Base-by-base conservation (phyloP, 1,140 invertebrate genomes). In the Ceratina australensis region DNA sequence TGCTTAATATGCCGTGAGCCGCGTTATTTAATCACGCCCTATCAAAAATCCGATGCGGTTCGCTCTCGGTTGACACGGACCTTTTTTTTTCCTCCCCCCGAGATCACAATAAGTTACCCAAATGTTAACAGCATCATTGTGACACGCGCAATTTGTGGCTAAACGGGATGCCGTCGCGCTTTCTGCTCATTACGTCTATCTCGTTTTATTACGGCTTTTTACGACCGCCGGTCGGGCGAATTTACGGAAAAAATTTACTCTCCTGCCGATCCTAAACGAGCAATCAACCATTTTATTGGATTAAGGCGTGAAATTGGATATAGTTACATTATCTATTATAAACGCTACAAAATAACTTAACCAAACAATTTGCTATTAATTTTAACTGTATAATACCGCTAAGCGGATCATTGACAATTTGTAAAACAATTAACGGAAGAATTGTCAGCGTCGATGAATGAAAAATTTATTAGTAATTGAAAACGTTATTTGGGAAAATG, bases 101-200 rank as follows among this genome's bases (percentile, higher is more conserved):
- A 49, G 69, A 84, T 82, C 76, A 67, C 77, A 84, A 85, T 79
- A 77, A 85, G 67, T 56, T 54, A 77, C 57, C 33, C 64, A 42
- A 72, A 68, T 60, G 80, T 79, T 84, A 85, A 85, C 79, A 81
- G 59, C 74, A 49, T 52, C 68, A 85, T 85, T 84, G 83, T 81
- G 72, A 60, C 42, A 71, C 65, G 72, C 57, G 79, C 80, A 85
- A 85, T 85, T 85, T 82, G 69, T 71, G 78, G 54, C 64, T 79
- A 84, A 85, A 52, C 72, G 64, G 47, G 63, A 42, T 47, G 24
- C 52, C 26, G 52, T 26, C 59, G 71, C 26, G 42, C 64, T 72
- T 73, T 54, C 72, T 66, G 84, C 56, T 84, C 81, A 85, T 85
- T 84, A 84, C 79, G 61, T 74, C 72, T 81, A 75, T 81, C 68